Percentiles rank a stretch among this genome's conserved stretches.
Evolutionary conservation across 2,113 vertebrate species (phyloP).

Genomic region (Calidris pugnax): DNA sequence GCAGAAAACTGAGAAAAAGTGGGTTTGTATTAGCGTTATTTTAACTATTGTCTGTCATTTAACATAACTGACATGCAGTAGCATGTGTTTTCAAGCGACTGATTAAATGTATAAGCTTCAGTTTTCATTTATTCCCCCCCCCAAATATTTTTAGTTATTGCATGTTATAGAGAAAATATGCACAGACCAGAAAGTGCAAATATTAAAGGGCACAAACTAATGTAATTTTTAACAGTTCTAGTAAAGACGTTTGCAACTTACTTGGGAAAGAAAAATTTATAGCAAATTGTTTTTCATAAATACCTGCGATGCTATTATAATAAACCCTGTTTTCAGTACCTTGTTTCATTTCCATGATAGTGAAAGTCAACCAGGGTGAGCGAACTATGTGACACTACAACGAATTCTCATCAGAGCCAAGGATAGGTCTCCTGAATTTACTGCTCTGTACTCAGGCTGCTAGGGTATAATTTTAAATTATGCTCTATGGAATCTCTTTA

Average conservation of each 20-base stretch:
- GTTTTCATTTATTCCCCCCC: background rate
- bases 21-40: background rate
- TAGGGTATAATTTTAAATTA: background rate
- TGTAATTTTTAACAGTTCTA: background rate
- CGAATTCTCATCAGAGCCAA: background rate
- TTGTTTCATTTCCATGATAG: background rate
- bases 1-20: background rate
- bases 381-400: background rate
- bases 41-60: background rate
- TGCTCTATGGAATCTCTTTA: background rate
- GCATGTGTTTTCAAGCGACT: background rate
- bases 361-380: background rate
- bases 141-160: background rate
- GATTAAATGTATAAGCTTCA: background rate
- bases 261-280: background rate
- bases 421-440: background rate
- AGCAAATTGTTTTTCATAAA: background rate
- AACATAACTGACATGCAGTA: background rate
- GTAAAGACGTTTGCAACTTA: background rate
- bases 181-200: background rate
- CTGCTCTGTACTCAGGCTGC: background rate
- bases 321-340: background rate
- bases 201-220: background rate
- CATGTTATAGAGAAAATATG: accelerated
- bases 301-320: background rate